Evolutionary conservation across 2,888 invertebrate species (phyloP).

Genomic region (Macropis europaea): DNA sequence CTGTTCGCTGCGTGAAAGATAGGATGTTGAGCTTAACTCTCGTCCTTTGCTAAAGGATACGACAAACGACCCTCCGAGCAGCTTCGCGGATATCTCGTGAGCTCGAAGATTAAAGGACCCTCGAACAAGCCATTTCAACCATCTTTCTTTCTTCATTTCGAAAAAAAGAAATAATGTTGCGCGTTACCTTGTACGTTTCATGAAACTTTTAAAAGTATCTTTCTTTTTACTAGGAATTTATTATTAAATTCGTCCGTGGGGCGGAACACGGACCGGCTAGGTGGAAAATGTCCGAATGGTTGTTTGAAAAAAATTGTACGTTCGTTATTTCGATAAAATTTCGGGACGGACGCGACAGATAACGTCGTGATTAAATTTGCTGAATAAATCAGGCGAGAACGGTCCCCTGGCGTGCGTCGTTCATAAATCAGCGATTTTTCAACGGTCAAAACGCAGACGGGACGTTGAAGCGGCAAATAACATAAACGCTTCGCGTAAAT

Average conservation of each 20-base stretch:
- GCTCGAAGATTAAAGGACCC: constrained; percentile 49
- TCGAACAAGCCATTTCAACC: constrained; percentile 24
- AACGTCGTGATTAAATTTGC: too few relatives aligned
- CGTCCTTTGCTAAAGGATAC: constrained; percentile 46
- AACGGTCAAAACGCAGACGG: not conserved
- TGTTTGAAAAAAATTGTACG: too few relatives aligned
- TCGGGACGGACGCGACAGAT: too few relatives aligned
- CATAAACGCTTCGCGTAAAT: constrained; percentile 7
- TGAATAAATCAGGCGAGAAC: too few relatives aligned
- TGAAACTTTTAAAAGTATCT: too few relatives aligned
- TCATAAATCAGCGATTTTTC: constrained; percentile 26
- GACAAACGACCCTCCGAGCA: constrained; percentile 55
- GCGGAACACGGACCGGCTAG: too few relatives aligned
- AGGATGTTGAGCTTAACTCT: constrained; percentile 54
- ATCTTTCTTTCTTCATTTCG: not conserved
- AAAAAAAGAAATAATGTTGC: not conserved
- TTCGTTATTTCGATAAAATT: too few relatives aligned
- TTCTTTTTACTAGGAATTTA: too few relatives aligned
- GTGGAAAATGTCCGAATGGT: too few relatives aligned
- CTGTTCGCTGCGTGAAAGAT: constrained; percentile 27
- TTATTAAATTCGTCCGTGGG: too few relatives aligned
- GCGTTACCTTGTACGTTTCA: too few relatives aligned
- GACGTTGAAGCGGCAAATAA: constrained; percentile 7
- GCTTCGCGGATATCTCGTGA: constrained; percentile 45
- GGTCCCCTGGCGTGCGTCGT: too few relatives aligned